Conservation (phyloP, 64 coral and sea anemone species). For the Stichodactyla mertensii region DNA sequence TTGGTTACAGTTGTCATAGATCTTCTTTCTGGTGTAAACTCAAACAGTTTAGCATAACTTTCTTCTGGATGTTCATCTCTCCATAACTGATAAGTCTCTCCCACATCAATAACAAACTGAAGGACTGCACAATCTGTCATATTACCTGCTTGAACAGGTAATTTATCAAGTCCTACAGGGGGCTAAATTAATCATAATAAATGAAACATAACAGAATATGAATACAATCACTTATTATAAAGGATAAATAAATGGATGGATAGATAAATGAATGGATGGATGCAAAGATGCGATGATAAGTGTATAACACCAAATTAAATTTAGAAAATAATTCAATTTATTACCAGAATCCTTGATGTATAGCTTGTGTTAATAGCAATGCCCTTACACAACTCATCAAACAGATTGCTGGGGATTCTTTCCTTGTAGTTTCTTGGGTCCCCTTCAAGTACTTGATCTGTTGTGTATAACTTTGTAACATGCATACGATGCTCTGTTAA, state of each 20-base stretch:
- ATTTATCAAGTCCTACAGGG: slow-evolving; percentile 17
- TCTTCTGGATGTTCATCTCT: slow-evolving; percentile 67
- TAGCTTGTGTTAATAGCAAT: slow-evolving; percentile 87
- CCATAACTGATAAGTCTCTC: slow-evolving; percentile 68
- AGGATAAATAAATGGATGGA: not conserved
- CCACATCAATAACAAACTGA: slow-evolving; percentile 69
- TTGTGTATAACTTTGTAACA: slow-evolving; percentile 62
- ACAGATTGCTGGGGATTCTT: slow-evolving; percentile 39
- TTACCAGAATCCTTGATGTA: slow-evolving; percentile 68
- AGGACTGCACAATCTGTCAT: slow-evolving; percentile 69
- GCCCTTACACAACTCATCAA: slow-evolving; percentile 66
- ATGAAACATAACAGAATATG: not conserved
- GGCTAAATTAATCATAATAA: not conserved
- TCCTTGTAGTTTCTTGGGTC: slow-evolving; percentile 55
- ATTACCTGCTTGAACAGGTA: slow-evolving; percentile 59
- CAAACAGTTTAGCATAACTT: slow-evolving; percentile 57
- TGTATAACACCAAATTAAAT: not conserved
- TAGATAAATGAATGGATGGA: not conserved
- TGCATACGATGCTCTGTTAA: slow-evolving; percentile 76
- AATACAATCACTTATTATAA: not conserved
- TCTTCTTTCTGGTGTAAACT: slow-evolving; percentile 58
- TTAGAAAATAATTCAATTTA: not conserved
- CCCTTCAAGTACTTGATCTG: slow-evolving; percentile 44
- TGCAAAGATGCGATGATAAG: not conserved
- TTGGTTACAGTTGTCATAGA: slow-evolving; percentile 73